These are phyloP conservation scores for Macrophya alboannulata DNA, from an alignment of 2,888 invertebrate species.

Conservation along the genomic window DNA sequence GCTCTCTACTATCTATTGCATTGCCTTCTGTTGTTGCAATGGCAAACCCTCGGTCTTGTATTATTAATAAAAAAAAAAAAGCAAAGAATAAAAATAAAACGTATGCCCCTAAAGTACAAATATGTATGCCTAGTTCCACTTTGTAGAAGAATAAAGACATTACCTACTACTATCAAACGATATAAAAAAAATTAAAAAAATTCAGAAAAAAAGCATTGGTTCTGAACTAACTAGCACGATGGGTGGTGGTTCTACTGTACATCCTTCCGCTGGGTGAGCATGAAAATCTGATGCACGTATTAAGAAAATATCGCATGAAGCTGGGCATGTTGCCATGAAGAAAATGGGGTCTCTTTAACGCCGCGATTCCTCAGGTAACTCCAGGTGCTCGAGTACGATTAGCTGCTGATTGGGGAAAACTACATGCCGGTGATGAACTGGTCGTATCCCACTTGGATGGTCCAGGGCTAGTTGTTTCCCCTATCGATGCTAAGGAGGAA, in stretches of 20 bases:
- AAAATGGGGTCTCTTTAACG: slow-evolving; percentile 51
- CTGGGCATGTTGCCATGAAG: slow-evolving; percentile 47
- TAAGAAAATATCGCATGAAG: slow-evolving; percentile 46
- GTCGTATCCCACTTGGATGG: slow-evolving; percentile 75
- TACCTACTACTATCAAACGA: slow-evolving; percentile 53
- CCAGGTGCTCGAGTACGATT: slow-evolving; percentile 77
- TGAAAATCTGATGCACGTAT: slow-evolving; percentile 60
- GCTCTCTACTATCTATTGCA: slow-evolving; percentile 77
- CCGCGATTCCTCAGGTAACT: slow-evolving; percentile 72
- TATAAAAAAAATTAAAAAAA: slow-evolving; percentile 52
- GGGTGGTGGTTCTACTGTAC: slow-evolving; percentile 57
- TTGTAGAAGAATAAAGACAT: slow-evolving; percentile 53
- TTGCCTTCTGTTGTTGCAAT: slow-evolving; percentile 75
- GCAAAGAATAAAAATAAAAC: slow-evolving; percentile 29
- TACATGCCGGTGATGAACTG: slow-evolving; percentile 77
- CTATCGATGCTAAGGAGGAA: slow-evolving; percentile 73
- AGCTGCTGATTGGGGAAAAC: slow-evolving; percentile 77
- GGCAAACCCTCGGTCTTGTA: slow-evolving; percentile 73
- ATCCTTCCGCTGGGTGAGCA: slow-evolving; percentile 62
- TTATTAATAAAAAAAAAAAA: slow-evolving; percentile 65
- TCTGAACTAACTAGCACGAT: slow-evolving; percentile 58
- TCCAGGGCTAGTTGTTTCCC: slow-evolving; percentile 75
- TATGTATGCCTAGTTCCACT: slow-evolving; percentile 50
- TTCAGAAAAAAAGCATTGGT: slow-evolving; percentile 52
- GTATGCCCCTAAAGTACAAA: slow-evolving; percentile 50